phyloP scores from a whole-genome alignment of 2,113 vertebrate genomes.

The Callithrix jacchus region DNA sequence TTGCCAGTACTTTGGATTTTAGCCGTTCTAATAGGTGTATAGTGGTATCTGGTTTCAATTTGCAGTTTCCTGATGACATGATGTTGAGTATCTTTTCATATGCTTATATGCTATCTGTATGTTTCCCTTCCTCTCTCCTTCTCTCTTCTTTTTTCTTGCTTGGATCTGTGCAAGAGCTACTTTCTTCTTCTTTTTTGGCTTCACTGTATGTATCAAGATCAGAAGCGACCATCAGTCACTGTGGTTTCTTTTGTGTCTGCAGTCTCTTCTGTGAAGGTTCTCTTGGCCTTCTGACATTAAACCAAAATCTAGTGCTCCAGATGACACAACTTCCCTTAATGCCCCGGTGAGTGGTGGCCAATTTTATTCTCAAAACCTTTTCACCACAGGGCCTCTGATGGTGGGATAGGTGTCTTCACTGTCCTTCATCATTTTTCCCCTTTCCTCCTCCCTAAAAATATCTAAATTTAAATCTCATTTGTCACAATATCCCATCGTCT shows the following conservation, averaged over 20 bases:
- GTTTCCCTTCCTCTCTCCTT: background rate
- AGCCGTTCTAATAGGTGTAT: background rate
- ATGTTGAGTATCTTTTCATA: background rate
- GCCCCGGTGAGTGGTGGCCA: background rate
- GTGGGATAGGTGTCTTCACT: background rate
- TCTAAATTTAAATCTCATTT: background rate
- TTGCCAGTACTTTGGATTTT: background rate
- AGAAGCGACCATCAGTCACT: background rate
- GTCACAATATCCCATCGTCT: background rate
- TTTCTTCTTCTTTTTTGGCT: too few species aligned
- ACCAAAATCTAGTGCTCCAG: background rate
- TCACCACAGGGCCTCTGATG: background rate
- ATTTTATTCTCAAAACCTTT: background rate
- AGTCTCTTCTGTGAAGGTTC: background rate
- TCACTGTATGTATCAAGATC: background rate
- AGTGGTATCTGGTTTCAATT: background rate
- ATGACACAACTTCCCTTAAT: background rate
- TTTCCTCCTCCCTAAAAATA: background rate
- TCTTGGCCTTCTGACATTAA: background rate
- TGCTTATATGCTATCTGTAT: background rate
- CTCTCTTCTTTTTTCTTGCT: background rate
- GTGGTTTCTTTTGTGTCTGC: slow-evolving; percentile 17
- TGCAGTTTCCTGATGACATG: background rate
- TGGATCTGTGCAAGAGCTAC: background rate
- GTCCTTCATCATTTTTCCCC: background rate